Percentiles rank a stretch among this genome's conserved stretches.
Conservation (phyloP, 1,140 invertebrate species). For the Eulimnadia texana region DNA sequence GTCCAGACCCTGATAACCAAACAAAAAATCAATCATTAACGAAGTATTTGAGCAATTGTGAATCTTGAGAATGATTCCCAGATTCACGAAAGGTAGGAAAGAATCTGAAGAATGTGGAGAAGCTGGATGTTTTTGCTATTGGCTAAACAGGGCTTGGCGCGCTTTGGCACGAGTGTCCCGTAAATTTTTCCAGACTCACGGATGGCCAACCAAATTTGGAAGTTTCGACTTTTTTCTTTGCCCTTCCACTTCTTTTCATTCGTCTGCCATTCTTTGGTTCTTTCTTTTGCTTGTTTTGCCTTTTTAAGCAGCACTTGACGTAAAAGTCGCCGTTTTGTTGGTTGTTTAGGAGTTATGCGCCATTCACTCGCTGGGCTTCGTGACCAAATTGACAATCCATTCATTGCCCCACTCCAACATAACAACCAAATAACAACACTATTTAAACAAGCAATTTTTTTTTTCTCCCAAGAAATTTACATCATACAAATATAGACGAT, state of each 20-base stretch:
- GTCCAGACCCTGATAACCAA: conserved; percentile 61
- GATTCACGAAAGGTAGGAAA: background rate
- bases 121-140: background rate
- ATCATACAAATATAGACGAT: no score
- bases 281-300: background rate
- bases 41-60: background rate
- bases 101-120: background rate
- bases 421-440: no score
- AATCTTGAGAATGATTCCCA: background rate
- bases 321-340: no score
- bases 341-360: no score
- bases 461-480: no score
- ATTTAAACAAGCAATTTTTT: no score
- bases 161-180: conserved; percentile 10
- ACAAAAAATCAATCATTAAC: background rate
- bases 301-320: no score
- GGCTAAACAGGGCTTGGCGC: conserved; percentile 9
- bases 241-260: background rate
- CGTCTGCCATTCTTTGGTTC: background rate
- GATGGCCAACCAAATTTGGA: conserved; percentile 7
- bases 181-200: background rate
- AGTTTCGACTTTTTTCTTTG: background rate
- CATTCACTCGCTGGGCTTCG: no score
- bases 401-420: no score
- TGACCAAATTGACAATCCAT: no score